Conservation (phyloP, 2,113 vertebrate genomes). For the Notechis scutatus region DNA sequence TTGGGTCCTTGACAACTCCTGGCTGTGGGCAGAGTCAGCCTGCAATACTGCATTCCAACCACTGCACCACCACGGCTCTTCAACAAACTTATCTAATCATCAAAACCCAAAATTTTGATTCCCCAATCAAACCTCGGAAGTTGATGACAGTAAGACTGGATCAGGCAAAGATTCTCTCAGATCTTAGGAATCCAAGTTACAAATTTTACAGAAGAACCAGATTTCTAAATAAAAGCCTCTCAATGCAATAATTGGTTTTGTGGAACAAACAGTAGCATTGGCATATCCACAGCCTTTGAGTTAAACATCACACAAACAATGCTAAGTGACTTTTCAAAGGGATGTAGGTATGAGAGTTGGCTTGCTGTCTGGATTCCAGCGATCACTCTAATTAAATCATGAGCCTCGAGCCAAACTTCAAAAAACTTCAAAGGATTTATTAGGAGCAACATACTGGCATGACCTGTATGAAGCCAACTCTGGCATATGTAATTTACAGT, state of each 20-base stretch:
- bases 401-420: too few species aligned
- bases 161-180: not conserved
- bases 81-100: too few species aligned
- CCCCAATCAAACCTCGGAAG: not conserved
- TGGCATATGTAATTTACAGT: too few species aligned
- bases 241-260: not conserved
- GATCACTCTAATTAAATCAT: too few species aligned
- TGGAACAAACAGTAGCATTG: not conserved
- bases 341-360: not conserved
- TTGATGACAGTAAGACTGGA: not conserved
- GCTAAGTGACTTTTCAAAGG: constrained; percentile 38
- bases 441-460: too few species aligned
- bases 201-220: not conserved
- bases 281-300: not conserved
- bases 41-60: too few species aligned
- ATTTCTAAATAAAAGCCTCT: not conserved
- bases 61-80: too few species aligned
- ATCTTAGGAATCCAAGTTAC: not conserved
- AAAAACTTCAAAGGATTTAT: too few species aligned
- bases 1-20: too few species aligned
- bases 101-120: not conserved
- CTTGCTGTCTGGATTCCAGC: too few species aligned
- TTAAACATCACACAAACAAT: not conserved
- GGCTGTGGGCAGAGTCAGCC: too few species aligned
- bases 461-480: too few species aligned